Base-by-base conservation (phyloP, 2,113 vertebrate genomes). In the Nothocercus julius region DNA sequence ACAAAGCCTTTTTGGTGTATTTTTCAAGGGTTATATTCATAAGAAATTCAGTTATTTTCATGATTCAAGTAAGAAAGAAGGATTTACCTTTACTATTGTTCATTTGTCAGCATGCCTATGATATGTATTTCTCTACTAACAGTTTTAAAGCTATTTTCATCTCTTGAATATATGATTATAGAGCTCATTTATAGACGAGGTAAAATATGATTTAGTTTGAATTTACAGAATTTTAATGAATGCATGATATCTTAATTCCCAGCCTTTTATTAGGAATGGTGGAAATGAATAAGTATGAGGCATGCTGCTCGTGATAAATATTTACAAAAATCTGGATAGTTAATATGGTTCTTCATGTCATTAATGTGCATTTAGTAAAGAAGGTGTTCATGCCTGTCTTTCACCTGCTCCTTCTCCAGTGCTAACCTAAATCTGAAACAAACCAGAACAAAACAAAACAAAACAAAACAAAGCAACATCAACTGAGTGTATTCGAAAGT, bases 151-250 rank as follows among this genome's bases (percentile, higher is more conserved):
- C 16, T 2, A 38, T 47, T 76, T 13, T 87, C 40, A 7, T 24
- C 3, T 68, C 14, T 73, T n/a, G 91, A 69, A 90, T 59, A 44
- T 19, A 2, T 54, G 13, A 64, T 38, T 61, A 45, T 22, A 8
- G 12, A 72, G 4, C 8, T 73, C 3, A 32, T 82, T 72, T 45
- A 69, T 76, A 0, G 0, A 89, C 70, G 3, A 38, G 2, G 20
- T 38, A 59, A 76, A 67, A 5, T 30, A 1, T 61, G 8, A 63
- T 47, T 78, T 44, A 30, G 1, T 30, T 18, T 85, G 25, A 10
- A 34, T 79, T 73, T 90, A 69, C 8, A 69, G 16, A 56, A 56
- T 88, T 69, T 38, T 56, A 73, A 73, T 66, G 7, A 85, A 56
- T 38, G 1, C 1, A 21, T n/a, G 1, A 6, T 45, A 45, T 73